Evolutionary conservation across 2,888 invertebrate species (phyloP).

Genomic region (Bembecia ichneumoniformis): DNA sequence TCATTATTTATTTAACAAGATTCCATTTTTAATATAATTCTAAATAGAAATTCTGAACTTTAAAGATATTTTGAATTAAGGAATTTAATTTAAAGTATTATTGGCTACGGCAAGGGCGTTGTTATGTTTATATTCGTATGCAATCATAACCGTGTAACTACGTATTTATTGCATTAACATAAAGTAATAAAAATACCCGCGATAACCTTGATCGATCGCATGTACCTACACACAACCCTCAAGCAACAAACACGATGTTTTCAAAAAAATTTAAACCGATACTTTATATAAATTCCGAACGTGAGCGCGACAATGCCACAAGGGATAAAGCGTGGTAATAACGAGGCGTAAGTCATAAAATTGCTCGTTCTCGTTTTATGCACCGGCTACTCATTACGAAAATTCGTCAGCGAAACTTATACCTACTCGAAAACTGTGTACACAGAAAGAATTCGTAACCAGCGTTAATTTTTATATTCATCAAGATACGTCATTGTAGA

Average conservation of each 20-base stretch:
- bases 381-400: conserved; percentile 51
- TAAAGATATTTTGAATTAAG: no score
- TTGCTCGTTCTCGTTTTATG: conserved; percentile 34
- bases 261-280: conserved; percentile 35
- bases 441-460: conserved; percentile 56
- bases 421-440: conserved; percentile 59
- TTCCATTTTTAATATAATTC: no score
- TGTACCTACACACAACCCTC: conserved; percentile 38
- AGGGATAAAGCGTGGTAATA: conserved; percentile 49
- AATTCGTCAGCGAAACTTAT: conserved; percentile 56
- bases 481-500: neutral
- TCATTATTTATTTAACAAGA: no score
- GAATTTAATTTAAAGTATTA: no score
- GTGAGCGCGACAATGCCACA: conserved; percentile 39
- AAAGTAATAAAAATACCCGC: conserved; percentile 59
- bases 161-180: conserved; percentile 56
- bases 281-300: conserved; percentile 51
- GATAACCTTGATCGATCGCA: conserved; percentile 51
- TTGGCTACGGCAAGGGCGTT: no score
- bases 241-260: conserved; percentile 50
- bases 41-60: no score
- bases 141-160: conserved; percentile 24
- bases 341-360: conserved; percentile 50
- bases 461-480: conserved; percentile 15
- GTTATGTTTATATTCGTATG: neutral